Base-by-base conservation (phyloP, 2,113 vertebrate species). In the Tetraodon nigroviridis region DNA sequence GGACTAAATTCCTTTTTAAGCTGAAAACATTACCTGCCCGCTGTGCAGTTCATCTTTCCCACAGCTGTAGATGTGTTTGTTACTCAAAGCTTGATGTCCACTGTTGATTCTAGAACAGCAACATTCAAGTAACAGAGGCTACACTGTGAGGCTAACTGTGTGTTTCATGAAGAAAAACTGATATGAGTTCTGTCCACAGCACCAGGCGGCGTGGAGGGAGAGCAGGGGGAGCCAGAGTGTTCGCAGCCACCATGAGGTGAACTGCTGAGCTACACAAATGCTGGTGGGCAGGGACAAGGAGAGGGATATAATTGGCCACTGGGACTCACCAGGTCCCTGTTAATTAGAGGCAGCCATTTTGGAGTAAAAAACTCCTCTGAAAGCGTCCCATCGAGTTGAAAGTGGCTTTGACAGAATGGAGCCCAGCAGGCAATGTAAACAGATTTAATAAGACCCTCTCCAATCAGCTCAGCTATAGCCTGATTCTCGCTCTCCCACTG, bases 341-440 rank as follows among this genome's bases (percentile, higher is more conserved):
- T 86, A 86, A 89, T 88, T 83, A 84, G 76, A 81, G 79, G 80
- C 74, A 77, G 83, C 79, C 86, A 86, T 88, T 87, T 84, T 84
- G 73, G 77, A 78, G 64, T 61, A 70, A 78, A 37, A 86, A 84
- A 79, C 75, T 83, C 81, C 73, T 85, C 74, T 75, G 77, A 81
- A 81, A 76, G 73, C 60, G 51, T 89, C 88, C 80, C 71, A 75
- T 80, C 61, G 84, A 85, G 84, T 85, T 85, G 68, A 84, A 86
- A 89, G 84, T 80, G 77, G 81, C 78, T 65, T 78, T 75, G 82
- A 84, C 80, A 89, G 84, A 89, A 87, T 81, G 78, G 67, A 77
- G 67, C 84, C 61, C 83, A 86, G 87, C 82, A 76, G 83, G 82
- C 82, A 83, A 80, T 68, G 82, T 85, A 88, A 88, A 86, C 84